Conservation (phyloP, 2,888 invertebrate species). For the Gisinianus flammeolus region DNA sequence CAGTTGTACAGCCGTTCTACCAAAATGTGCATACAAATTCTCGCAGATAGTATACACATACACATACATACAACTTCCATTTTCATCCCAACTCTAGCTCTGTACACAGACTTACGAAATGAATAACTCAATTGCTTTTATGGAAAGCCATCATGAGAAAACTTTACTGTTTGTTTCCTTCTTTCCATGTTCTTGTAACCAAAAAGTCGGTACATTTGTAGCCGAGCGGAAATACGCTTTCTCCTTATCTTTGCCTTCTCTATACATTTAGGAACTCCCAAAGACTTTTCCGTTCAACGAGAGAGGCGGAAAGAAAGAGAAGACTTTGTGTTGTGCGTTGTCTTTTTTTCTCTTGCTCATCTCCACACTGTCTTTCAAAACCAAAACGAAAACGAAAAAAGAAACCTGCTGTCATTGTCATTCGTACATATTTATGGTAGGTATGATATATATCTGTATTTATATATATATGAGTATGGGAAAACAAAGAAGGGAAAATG, state of each 20-base stretch:
- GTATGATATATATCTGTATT: too few species aligned
- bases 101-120: not conserved
- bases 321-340: not conserved
- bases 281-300: not conserved
- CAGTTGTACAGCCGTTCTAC: too few species aligned
- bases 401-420: too few species aligned
- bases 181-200: too few species aligned
- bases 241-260: too few species aligned
- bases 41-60: too few species aligned
- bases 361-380: too few species aligned
- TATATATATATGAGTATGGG: too few species aligned
- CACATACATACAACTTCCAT: not conserved
- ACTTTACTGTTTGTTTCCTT: not conserved
- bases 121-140: constrained; percentile 34
- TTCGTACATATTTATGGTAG: too few species aligned
- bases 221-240: not conserved
- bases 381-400: too few species aligned
- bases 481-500: too few species aligned
- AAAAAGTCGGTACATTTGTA: constrained; percentile 19
- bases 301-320: not conserved
- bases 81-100: not conserved
- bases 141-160: constrained; percentile 27
- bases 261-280: not conserved
- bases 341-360: not conserved
- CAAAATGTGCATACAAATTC: too few species aligned